Base-by-base conservation (phyloP, 2,888 invertebrate genomes). In the Pandemis cinnamomeana region DNA sequence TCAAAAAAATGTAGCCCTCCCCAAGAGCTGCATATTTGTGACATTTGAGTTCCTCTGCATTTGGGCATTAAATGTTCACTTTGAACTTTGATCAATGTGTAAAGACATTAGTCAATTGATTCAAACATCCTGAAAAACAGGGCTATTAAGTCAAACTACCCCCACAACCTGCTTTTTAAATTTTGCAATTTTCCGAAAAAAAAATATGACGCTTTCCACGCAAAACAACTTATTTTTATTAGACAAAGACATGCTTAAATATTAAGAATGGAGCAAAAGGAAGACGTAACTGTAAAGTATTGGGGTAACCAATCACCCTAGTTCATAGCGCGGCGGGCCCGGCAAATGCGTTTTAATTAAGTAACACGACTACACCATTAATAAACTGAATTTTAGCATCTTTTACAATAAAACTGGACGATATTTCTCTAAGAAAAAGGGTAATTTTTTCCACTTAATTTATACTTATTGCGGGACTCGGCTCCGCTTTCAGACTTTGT, bases 291-390 rank as follows among this genome's bases (percentile, higher is more conserved):
- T 2, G 44, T 13, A 2, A 67, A 53, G 5, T 13, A 64, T 64
- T 70, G 60, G 48, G 20, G 48, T 63, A 58, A 69, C 72, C 68
- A 72, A 72, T 72, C 72, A 72, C 63, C 72, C 27, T 46, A 15
- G 27, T 36, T 41, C 41, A 41, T n/a, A 48, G 41, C 41, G 58
- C 41, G 13, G 61, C 27, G 46, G 13, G 44, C 71, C 69, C 61
- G 46, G 53, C 44, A 58, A 67, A 71, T 71, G 71, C 58, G 62
- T 74, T 74, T 67, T 71, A 74, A 74, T 74, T 74, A 74, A 71
- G 67, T 71, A 48, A 71, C 67, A 74, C 46, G 61, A 62, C 70
- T 71, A 20, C 61, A 44, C 74, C 74, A 74, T 74, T 74, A 61
- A 74, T 71, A 71, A 61, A 62, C 61, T n/a, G 66, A 67, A 74